Base-by-base conservation (phyloP, 2,113 vertebrate genomes). In the Urocolius indicus region DNA sequence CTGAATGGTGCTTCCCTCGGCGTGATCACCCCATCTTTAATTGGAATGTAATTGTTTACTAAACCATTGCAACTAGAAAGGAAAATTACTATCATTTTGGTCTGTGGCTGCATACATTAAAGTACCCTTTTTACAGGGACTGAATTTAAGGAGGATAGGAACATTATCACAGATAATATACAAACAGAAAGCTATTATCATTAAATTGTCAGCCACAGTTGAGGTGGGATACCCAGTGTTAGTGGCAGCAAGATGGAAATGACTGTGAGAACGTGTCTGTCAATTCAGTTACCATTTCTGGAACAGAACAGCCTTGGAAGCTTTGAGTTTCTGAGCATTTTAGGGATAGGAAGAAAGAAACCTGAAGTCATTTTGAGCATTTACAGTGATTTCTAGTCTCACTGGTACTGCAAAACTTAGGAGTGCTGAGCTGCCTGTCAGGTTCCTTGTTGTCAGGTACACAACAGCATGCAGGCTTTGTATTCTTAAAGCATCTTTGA, bases 171-270 rank as follows among this genome's bases (percentile, higher is more conserved):
- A 78, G 85, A 69, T 72, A 68, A 88, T 92, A 51, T 63, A 93
- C 67, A 94, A 97, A 97, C 97, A 96, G 83, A 93, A 95, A 97
- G 69, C 88, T 86, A 94, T 97, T 94, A 96, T 94, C 96, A 96
- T 97, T 96, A 95, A 96, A 95, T 91, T 97, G 96, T 94, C 97
- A 96, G 49, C 86, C 45, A 94, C 96, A 65, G 29, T 92, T 69
- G 92, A 75, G 76, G 97, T 93, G 34, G 89, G 90, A 82, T 92
- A 96, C 85, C 92, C 79, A 91, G 84, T 23, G 82, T 2, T 77
- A 57, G 90, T 65, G 79, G 77, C 75, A 80, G 83, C 23, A 87
- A 96, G 91, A 85, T 13, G 77, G 84, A 94, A 94, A 95, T 95
- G 21, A 45, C 75, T 93, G 91, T 24, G 81, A 54, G 90, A 77